phyloP scores from a whole-genome alignment of 2,797 vertebrate species.

The Semotilus atromaculatus region DNA sequence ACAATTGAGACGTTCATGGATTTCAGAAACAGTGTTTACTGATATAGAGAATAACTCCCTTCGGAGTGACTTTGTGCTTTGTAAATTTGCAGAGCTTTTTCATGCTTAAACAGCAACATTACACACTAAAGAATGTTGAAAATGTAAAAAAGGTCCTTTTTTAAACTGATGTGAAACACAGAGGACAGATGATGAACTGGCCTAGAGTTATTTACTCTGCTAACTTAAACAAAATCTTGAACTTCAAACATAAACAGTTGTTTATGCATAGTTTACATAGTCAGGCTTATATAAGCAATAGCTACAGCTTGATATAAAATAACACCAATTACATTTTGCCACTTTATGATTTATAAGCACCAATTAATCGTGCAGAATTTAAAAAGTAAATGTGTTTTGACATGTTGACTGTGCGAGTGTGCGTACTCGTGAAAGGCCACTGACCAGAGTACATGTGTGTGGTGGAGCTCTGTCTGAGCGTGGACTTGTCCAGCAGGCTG shows the following conservation, averaged over 20 bases:
- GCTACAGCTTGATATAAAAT: background rate
- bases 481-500: slow-evolving; percentile 78
- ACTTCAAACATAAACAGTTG: background rate
- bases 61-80: too few relatives aligned
- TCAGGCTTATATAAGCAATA: background rate
- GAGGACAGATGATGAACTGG: background rate
- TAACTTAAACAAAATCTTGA: background rate
- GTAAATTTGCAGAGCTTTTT: background rate
- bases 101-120: background rate
- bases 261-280: slow-evolving; percentile 1
- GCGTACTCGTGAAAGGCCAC: background rate
- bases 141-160: background rate
- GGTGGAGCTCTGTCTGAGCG: slow-evolving; percentile 82
- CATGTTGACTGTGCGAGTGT: background rate
- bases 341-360: background rate
- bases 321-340: background rate
- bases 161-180: background rate
- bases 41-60: background rate
- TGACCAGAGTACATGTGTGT: slow-evolving; percentile 31
- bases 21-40: background rate
- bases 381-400: background rate
- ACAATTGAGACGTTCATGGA: background rate
- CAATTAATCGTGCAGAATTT: too few relatives aligned
- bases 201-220: background rate
- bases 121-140: background rate